Evolutionary conservation across 2,113 vertebrate species (phyloP), one percentile per base, ranked within the genome.

Genomic region (Vireo altiloquus): DNA sequence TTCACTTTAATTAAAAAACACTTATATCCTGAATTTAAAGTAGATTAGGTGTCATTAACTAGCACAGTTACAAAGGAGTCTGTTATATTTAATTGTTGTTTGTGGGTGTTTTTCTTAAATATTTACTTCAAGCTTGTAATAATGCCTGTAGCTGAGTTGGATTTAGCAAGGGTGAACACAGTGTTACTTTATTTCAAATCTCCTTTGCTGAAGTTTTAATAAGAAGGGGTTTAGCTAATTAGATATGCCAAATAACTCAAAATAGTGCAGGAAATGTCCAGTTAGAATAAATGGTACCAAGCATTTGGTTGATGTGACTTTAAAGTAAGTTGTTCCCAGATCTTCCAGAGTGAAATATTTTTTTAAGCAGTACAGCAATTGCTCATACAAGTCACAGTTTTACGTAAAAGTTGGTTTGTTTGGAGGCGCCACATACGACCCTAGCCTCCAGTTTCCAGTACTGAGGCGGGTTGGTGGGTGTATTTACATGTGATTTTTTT

Each of bases 361-460:
- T 90, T 95, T 71, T 8, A 71, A 66, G 44, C 49, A 79, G 16
- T 50, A 35, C 22, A 64, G 15, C 21, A 75, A 5, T 88, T 79
- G 19, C 59, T 88, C 1, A 0, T 59, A 20, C 7, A 30, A 42
- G 39, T 70, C 4, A 4, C 44, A 47, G 30, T 28, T 46, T 44
- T 35, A 64, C 13, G 10, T 50, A 54, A 79, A 42, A 27, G 20
- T 35, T 60, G 35, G 11, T 42, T 42, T 42, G n/a, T 60, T 35
- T 18, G 7, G 31, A 56, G 42, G 11, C 70, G 18, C 35, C 24
- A 31, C 14, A 31, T 25, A 35, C 2, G 7, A 28, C 49, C 54
- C 52, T 18, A 31, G 21, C 2, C 7, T 7, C 3, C 15, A 22
- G 10, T 46, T 89, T 70, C 22, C n/a, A 56, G 0, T 75, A 14